Base-by-base conservation (phyloP, 2,113 vertebrate species). In the Glaucomys volans region DNA sequence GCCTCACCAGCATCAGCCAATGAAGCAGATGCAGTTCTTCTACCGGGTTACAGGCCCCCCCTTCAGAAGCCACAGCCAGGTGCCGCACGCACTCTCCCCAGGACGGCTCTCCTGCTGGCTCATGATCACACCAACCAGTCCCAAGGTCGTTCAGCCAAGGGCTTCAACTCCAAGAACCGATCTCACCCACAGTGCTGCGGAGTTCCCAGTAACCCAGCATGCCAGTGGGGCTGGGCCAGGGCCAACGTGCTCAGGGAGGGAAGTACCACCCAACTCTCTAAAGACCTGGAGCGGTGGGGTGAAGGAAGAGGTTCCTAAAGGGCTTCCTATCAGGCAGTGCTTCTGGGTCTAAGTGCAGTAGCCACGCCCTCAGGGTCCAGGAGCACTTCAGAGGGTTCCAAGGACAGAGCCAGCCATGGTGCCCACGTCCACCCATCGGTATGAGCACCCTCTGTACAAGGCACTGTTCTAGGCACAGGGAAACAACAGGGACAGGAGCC, bases 251-350 rank as follows among this genome's bases (percentile, higher is more conserved):
- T 11, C 52, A 40, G 17, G 47, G 59, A 47, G 22, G 35, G 35
- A 37, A 20, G 17, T 2, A 2, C 17, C 66, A 28, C 66, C 0
- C 32, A 26, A 40, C 35, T 57, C 32, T 64, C 1, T 1, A 1
- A 47, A 74, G 44, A 35, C 52, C 40, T 35, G 18, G 32, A 47
- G 2, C n/a, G 20, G 42, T 57, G 44, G 77, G 14, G 40, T 44
- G 64, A 66, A 20, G 47, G 28, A 47, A 35, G 57, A 2, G 12
- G 30, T 37, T 76, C 54, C 1, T 22, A 47, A 69, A 59, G 22
- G 37, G 24, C 26, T 17, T 16, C 76, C 57, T 40, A 32, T 44
- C 44, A 18, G 24, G 30, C 17, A 64, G 40, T 1, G 7, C 7
- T 62, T 50, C 52, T 8, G 18, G 5, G 42, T 28, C n/a, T 1